Base-by-base conservation (phyloP, 2,797 vertebrate species). In the Dromococcyx pavoninus region DNA sequence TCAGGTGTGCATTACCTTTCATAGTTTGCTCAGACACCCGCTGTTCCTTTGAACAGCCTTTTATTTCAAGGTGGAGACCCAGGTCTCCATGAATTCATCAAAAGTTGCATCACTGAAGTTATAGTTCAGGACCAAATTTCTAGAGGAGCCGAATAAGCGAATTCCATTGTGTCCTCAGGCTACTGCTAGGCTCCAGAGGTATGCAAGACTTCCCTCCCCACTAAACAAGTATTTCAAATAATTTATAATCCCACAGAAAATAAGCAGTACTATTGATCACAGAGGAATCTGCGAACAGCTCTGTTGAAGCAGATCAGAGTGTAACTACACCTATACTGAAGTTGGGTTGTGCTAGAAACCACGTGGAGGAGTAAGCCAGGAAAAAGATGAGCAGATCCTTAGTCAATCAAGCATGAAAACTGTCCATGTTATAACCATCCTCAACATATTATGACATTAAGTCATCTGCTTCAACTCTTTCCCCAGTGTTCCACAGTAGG, bases 341-440 rank as follows among this genome's bases (percentile, higher is more conserved):
- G 33, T 18, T 44, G 19, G 17, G 10, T 33, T 76, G 28, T 56
- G 37, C 10, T 77, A 24, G 65, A 28, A 56, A 72, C 32, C 17
- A 22, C 0, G 0, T 46, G 51, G 58, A 77, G 53, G n/a, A 65
- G 9, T 13, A 74, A 69, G 37, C 35, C 33, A 1, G 7, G 22
- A 70, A 1, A 11, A 70, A 62, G 35, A 13, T 13, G 37, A 86
- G 33, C 61, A 88, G 80, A 72, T 56, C 21, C 51, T 62, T 67
- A 23, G 10, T 43, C 3, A 8, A 91, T 27, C 25, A 46, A 54
- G 44, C n/a, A 23, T 46, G 18, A 56, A 64, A 75, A 43, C 53
- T 15, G 9, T 62, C 41, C 5, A 4, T 24, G 25, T 61, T 67
- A 17, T 9, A 61, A 60, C 71, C 5, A 22, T 35, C 53, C 44